Base-by-base conservation (phyloP, 2,888 invertebrate species). In the Malachius bipustulatus region DNA sequence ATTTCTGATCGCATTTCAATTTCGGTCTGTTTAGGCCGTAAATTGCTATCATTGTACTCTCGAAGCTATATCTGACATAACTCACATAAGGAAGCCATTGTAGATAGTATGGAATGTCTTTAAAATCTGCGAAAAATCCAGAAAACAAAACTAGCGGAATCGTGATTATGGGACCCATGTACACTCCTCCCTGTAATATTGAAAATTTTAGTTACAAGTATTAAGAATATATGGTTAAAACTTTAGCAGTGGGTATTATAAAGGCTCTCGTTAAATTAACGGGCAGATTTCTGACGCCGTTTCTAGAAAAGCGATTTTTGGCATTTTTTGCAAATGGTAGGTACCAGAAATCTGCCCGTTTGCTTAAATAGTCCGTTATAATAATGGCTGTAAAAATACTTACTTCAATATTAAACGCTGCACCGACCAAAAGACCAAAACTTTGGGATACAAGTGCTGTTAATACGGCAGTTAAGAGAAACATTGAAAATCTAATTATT, bases 401-500 rank as follows among this genome's bases (percentile, higher is more conserved):
- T 62, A 75, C 75, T 67, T 89, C 87, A 33, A 89, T 77, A 55
- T 81, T 81, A 70, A 90, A 83, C 14, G 82, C 91, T 41, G 93
- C 91, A 34, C 94, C 93, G 47, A 94, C 89, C 39, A 94, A 72
- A 14, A 94, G 70, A 2, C 93, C 94, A 30, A 91, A 69, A 28
- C 90, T 89, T 62, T 94, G 94, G 2, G 91, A 85, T 28, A 93
- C 91, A 35, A 94, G 66, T 3, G 91, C 87, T 15, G 89, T 88
- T 33, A 90, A 73, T 40, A 89, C 82, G 30, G 75, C 71, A 48
- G 80, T 70, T 24, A 77, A 71, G 4, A 82, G 69, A 51, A 84
- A 82, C 80, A 87, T 82, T 26, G 79, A 65, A 55, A 87, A 83
- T 34, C 94, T 74, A 39, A 78, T 73, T 35, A 77, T 69, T 54